Evolutionary conservation across 2,888 invertebrate genomes (phyloP), one percentile per base, ranked within the genome.

Genomic region (Agrilus cyanescens): DNA sequence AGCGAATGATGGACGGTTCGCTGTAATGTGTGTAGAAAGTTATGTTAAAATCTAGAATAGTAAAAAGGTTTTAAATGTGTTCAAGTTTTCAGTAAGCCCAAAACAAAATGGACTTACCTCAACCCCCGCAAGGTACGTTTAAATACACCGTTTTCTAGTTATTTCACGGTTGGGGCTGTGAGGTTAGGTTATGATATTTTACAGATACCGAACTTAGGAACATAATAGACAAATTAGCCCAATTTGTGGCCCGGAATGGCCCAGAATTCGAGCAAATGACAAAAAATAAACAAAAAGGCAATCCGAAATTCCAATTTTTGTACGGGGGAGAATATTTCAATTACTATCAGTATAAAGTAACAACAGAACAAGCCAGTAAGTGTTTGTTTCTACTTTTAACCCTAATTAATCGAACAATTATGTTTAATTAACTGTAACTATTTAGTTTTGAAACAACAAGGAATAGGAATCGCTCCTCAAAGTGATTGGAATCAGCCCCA

Each of bases 181-280:
- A 13, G 37, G 37, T 16, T 15, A 37, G 14, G 8, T 32, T 34
- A 29, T 41, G n/a, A 31, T 34, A 32, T 41, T 52, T 69, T 72
- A 50, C 65, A 85, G 96, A 96, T 76, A 85, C 84, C 60, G 94
- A 96, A 65, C 78, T 95, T 60, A 82, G 88, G 62, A 95, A 93
- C 72, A 95, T 96, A 61, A 97, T 98, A 60, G 97, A 97, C 74
- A 96, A 96, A 74, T 74, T 97, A 57, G 97, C 97, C 12, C 93
- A 94, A 69, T 97, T 97, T 77, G 97, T 98, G 53, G 97, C 97
- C 46, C 74, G 95, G 69, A 97, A 96, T 84, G 97, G 97, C 41
- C 94, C 93, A n/a, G 96, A 96, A 66, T 96, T 96, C 70, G 97
- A 97, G 72, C 85, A 89, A 70, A 96, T 96, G 86, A 96, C 96